These are phyloP conservation scores for Myotis brandtii DNA, from an alignment of 2,113 vertebrate genomes.

Conservation along the genomic window DNA sequence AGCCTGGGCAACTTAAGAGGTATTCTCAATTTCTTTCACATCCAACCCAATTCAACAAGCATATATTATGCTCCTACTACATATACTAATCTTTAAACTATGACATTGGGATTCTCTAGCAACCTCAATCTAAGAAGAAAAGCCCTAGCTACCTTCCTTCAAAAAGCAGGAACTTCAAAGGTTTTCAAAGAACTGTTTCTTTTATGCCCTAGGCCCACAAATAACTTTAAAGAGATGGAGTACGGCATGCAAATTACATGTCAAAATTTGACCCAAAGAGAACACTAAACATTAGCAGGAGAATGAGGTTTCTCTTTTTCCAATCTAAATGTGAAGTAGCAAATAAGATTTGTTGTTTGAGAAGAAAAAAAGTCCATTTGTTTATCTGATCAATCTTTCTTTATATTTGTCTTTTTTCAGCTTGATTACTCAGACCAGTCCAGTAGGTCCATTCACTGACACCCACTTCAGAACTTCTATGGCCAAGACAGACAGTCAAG, in stretches of 20 bases:
- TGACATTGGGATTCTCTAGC: background rate
- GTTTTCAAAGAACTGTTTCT: conserved; percentile 44
- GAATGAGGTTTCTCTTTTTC: background rate
- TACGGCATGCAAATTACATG: background rate
- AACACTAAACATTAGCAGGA: conserved; percentile 12
- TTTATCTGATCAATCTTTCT: conserved; percentile 29
- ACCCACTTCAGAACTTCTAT: conserved; percentile 5
- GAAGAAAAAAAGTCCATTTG: background rate
- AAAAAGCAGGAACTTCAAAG: conserved; percentile 4
- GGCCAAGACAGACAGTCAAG: conserved; percentile 24
- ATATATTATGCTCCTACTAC: background rate
- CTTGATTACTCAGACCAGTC: conserved; percentile 5
- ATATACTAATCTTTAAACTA: conserved; percentile 9
- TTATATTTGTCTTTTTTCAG: conserved; percentile 38
- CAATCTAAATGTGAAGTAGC: background rate
- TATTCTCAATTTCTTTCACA: background rate
- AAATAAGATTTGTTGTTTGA: background rate
- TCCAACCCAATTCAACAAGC: conserved; percentile 10
- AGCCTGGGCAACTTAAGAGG: conserved; percentile 33
- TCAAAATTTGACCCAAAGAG: conserved; percentile 34
- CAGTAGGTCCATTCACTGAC: conserved; percentile 8
- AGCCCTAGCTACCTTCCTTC: conserved; percentile 28
- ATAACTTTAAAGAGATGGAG: background rate
- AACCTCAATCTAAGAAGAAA: background rate
- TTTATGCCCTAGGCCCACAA: conserved; percentile 3